Evolutionary conservation across 2,113 vertebrate genomes (phyloP).

Genomic region (Mirounga angustirostris): DNA sequence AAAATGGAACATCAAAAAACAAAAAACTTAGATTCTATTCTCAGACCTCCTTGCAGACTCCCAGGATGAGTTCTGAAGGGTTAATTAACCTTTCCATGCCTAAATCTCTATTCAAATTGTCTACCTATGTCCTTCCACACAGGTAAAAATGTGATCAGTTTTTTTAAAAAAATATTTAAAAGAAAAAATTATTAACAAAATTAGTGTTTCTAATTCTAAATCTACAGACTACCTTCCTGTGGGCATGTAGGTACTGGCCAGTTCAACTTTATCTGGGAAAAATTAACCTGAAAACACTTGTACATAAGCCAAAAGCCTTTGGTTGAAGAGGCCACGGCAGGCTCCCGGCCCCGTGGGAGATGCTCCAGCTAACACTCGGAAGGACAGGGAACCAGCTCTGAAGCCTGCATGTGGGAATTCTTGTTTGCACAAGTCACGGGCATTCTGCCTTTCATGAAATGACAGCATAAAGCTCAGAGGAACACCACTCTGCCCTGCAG

Average conservation of each 20-base stretch:
- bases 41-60: neutral
- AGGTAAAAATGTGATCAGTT: neutral
- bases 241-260: neutral
- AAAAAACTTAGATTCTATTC: neutral
- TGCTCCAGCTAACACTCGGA: neutral
- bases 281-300: neutral
- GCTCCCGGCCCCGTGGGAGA: neutral
- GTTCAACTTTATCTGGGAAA: neutral
- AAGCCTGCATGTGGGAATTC: neutral
- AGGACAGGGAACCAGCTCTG: neutral
- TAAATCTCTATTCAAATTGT: neutral
- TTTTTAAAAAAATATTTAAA: neutral
- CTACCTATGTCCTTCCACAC: neutral
- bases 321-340: neutral
- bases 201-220: neutral
- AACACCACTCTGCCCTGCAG: slow-evolving; percentile 76
- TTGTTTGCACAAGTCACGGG: slow-evolving; percentile 45
- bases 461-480: slow-evolving; percentile 62
- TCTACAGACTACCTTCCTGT: neutral
- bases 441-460: slow-evolving; percentile 57
- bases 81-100: neutral
- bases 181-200: neutral
- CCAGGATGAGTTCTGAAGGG: slow-evolving; percentile 31
- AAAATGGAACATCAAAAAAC: neutral
- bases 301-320: neutral